Percentiles rank a stretch among this genome's conserved stretches.
phyloP scores from a whole-genome alignment of 2,888 invertebrate genomes.

The Colostygia pectinataria region DNA sequence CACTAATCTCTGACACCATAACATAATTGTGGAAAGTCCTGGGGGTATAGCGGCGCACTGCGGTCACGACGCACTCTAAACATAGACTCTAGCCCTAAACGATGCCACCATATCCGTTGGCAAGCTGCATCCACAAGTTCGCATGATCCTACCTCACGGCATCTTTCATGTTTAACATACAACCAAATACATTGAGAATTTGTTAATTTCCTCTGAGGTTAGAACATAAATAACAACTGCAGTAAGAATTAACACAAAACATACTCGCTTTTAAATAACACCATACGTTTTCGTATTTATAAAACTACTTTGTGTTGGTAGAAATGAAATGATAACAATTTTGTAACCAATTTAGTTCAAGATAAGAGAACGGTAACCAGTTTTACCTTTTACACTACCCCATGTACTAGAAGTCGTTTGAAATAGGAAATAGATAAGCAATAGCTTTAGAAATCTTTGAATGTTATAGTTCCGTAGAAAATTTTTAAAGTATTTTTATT shows the following conservation, averaged over 20 bases:
- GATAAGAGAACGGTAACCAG: slow-evolving; percentile 13
- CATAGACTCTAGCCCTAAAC: slow-evolving; percentile 71
- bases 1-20: slow-evolving; percentile 71
- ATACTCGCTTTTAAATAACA: too few species aligned
- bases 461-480: too few species aligned
- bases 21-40: slow-evolving; percentile 70
- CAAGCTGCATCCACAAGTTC: slow-evolving; percentile 59
- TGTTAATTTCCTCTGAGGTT: too few species aligned
- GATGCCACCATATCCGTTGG: slow-evolving; percentile 77
- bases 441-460: too few species aligned
- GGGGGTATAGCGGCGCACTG: slow-evolving; percentile 63
- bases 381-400: slow-evolving; percentile 17
- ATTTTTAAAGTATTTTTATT: too few species aligned
- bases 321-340: slow-evolving; percentile 10
- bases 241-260: too few species aligned
- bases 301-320: background rate
- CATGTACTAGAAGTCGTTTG: slow-evolving; percentile 14
- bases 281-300: background rate
- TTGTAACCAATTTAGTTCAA: slow-evolving; percentile 14
- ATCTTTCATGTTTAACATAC: slow-evolving; percentile 12
- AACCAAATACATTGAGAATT: too few species aligned
- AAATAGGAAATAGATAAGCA: slow-evolving; percentile 11
- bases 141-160: slow-evolving; percentile 37
- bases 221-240: too few species aligned
- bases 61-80: slow-evolving; percentile 76